Percentiles rank a stretch among this genome's conserved stretches.
These are phyloP conservation scores for Leptopilina myrica DNA, from an alignment of 2,888 invertebrate genomes.

Conservation along the genomic window DNA sequence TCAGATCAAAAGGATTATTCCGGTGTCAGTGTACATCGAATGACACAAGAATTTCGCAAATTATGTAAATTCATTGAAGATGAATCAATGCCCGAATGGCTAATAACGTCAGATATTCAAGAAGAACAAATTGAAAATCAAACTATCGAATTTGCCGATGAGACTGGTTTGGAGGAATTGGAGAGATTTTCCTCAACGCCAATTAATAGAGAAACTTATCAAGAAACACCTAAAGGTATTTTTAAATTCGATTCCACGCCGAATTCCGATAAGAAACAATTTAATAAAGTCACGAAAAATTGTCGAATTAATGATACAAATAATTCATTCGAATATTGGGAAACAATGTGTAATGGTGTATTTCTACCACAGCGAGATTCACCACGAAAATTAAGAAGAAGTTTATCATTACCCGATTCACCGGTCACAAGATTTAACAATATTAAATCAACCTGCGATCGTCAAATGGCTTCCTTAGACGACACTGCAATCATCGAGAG, in stretches of 20 bases:
- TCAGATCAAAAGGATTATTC: slow-evolving; percentile 51
- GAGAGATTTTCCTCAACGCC: slow-evolving; percentile 1
- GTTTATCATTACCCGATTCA: slow-evolving; percentile 45
- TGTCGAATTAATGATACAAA: slow-evolving; percentile 51
- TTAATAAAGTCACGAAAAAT: slow-evolving; percentile 21
- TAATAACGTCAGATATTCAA: slow-evolving; percentile 53
- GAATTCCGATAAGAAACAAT: slow-evolving; percentile 15
- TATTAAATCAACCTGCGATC: slow-evolving; percentile 60
- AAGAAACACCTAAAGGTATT: slow-evolving; percentile 59
- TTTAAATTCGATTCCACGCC: slow-evolving; percentile 33
- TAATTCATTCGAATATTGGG: slow-evolving; percentile 58
- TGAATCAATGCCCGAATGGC: slow-evolving; percentile 69
- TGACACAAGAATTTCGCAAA: slow-evolving; percentile 68
- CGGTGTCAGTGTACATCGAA: slow-evolving; percentile 64
- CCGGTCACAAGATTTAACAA: slow-evolving; percentile 53
- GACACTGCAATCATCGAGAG: slow-evolving; percentile 40
- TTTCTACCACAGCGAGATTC: slow-evolving; percentile 36
- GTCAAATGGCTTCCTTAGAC: slow-evolving; percentile 65
- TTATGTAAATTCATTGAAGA: slow-evolving; percentile 70
- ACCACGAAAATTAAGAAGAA: slow-evolving; percentile 40
- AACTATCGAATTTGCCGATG: slow-evolving; percentile 21
- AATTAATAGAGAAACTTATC: slow-evolving; percentile 19
- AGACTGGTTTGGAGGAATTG: neutral
- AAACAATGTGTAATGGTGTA: slow-evolving; percentile 56
- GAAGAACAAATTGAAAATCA: slow-evolving; percentile 35